Percentiles rank a stretch among this genome's conserved stretches.
Evolutionary conservation across 2,888 invertebrate genomes (phyloP).

Genomic region (Aromia moschata): DNA sequence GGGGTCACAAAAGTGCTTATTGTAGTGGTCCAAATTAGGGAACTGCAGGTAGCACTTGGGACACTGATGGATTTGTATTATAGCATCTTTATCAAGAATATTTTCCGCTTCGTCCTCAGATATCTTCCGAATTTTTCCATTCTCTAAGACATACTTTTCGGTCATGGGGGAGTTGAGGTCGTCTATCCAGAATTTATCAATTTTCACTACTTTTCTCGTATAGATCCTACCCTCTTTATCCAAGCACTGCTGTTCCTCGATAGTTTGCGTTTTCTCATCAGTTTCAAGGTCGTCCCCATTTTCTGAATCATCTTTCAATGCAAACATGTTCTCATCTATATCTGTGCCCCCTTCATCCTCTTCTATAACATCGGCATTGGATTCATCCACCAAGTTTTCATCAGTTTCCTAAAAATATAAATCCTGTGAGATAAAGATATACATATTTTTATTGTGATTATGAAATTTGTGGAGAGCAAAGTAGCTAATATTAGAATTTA

Average conservation of each 20-base stretch:
- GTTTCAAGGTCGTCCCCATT: conserved; percentile 23
- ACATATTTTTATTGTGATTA: too few species aligned
- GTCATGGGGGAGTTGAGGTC: conserved; percentile 46
- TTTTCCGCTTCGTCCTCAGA: conserved; percentile 45
- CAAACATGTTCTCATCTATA: conserved; percentile 15
- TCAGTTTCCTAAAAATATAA: conserved; percentile 35
- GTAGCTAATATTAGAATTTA: too few species aligned
- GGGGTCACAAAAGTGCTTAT: conserved; percentile 61
- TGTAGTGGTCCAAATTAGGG: conserved; percentile 61
- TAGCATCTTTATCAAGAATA: conserved; percentile 36
- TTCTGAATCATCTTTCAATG: conserved; percentile 36
- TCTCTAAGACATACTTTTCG: conserved; percentile 49
- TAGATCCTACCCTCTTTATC: conserved; percentile 65
- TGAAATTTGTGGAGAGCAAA: too few species aligned
- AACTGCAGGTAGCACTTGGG: conserved; percentile 64
- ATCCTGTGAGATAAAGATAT: too few species aligned
- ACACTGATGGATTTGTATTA: conserved; percentile 62
- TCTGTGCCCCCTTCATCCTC: conserved; percentile 16
- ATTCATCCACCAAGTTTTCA: conserved; percentile 8
- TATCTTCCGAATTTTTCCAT: conserved; percentile 48
- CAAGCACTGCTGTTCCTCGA: conserved; percentile 64
- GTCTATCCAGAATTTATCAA: conserved; percentile 68
- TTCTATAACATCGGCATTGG: conserved; percentile 1
- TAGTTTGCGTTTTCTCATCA: conserved; percentile 41
- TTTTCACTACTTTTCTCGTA: conserved; percentile 68